A percentile compares a stretch with the other conserved stretches of the same genome.
Evolutionary conservation across 2,888 invertebrate genomes (phyloP).

Genomic region (Esperia sulphurella): DNA sequence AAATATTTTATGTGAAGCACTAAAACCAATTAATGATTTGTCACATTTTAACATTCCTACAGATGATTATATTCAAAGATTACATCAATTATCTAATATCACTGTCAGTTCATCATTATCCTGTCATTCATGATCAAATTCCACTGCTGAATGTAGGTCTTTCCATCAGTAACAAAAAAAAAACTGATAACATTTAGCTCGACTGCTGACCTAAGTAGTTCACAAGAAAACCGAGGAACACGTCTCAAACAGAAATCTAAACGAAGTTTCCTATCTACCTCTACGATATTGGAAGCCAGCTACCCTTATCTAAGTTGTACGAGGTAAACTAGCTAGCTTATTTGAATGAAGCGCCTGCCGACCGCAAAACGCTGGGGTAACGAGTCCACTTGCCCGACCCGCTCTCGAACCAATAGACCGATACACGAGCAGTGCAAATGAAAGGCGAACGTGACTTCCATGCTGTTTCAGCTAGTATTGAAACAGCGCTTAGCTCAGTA

Average conservation of each 20-base stretch:
- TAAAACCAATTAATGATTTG: too few relatives aligned
- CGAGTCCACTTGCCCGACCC: slow-evolving; percentile 26
- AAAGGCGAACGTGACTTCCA: slow-evolving; percentile 35
- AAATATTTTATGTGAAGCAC: too few relatives aligned
- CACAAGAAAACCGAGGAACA: neutral
- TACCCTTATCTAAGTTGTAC: slow-evolving; percentile 5
- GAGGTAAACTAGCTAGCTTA: slow-evolving; percentile 40
- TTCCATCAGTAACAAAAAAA: neutral
- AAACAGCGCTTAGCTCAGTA: slow-evolving; percentile 1
- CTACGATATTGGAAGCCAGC: slow-evolving; percentile 1
- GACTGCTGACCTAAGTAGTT: neutral
- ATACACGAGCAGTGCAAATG: slow-evolving; percentile 38
- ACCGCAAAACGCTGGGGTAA: slow-evolving; percentile 44
- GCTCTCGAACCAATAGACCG: slow-evolving; percentile 27
- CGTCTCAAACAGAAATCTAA: neutral
- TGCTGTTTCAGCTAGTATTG: slow-evolving; percentile 2
- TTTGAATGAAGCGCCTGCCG: slow-evolving; percentile 38
- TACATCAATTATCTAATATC: too few relatives aligned
- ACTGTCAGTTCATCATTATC: too few relatives aligned
- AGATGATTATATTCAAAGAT: too few relatives aligned
- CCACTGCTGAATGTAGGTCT: too few relatives aligned
- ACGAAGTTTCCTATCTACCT: neutral
- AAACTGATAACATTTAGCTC: neutral
- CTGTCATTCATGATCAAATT: too few relatives aligned
- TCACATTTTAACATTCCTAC: too few relatives aligned